Evolutionary conservation across 1,140 invertebrate genomes (phyloP), one percentile per base, ranked within the genome.

Genomic region (Papilio xuthus): DNA sequence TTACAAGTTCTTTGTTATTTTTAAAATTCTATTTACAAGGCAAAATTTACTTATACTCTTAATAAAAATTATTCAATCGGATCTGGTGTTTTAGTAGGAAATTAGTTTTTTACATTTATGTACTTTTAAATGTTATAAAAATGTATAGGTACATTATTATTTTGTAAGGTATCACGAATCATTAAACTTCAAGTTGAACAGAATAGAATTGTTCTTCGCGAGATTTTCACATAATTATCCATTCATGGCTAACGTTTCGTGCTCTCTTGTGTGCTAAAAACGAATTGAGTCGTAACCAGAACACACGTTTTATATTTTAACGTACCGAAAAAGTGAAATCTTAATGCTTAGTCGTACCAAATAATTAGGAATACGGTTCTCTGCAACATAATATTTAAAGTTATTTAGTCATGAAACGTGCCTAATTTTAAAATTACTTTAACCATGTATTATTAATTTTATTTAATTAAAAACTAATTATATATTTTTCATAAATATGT

Each of bases 211-310:
- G 50, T 56, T 26, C 9, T 12, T 26, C 56, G 9, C 20, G 56
- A 26, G 56, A 20, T 60, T 60, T 67, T 67, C 60, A 15, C 60
- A 67, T 28, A 67, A 67, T 67, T 60, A 67, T 67, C 60, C 60
- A 67, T 67, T 67, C 26, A 12, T 67, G 60, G 60, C 60, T 67
- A 67, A 63, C 60, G 60, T 67, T 67, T 28, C 60, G 60, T 28
- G 15, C 28, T 10, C 56, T 63, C 0, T 63, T 32, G 60, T 67
- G 60, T 67, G 60, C 60, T 67, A 67, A 67, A 67, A 67, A 28
- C 60, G 26, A 67, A 67, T 32, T 67, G 60, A 26, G 60, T 67
- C 26, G 60, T 32, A 67, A 18, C 26, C 60, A 67, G 26, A 15
- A 60, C 13, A 60, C 6, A 67, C 26, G 12, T 28, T 28, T 67